A percentile compares a stretch with the other conserved stretches of the same genome.
Evolutionary conservation across 1,140 invertebrate species (phyloP).

Genomic region (Dryas iulia): DNA sequence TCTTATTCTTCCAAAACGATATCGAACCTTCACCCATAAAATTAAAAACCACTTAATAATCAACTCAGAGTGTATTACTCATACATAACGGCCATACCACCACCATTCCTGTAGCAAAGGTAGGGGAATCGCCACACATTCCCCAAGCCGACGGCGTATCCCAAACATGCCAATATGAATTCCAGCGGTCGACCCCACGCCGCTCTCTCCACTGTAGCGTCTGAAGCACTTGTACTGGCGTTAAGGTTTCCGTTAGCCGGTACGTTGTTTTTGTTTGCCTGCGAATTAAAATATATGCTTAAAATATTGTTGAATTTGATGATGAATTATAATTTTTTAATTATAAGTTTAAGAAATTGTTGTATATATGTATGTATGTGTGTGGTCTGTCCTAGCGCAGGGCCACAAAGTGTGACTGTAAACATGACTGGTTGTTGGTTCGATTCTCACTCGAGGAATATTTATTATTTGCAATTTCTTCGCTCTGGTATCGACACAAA

Average conservation of each 20-base stretch:
- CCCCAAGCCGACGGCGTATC: constrained; percentile 91
- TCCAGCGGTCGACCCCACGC: constrained; percentile 88
- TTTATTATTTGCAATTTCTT: too few species aligned
- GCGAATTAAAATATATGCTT: constrained; percentile 19
- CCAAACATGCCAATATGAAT: constrained; percentile 89
- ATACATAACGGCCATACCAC: constrained; percentile 80
- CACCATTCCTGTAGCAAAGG: constrained; percentile 90
- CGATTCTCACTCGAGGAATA: too few species aligned
- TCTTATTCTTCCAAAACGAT: too few species aligned
- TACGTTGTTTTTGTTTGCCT: constrained; percentile 48
- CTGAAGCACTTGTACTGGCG: constrained; percentile 2
- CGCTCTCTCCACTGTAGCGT: constrained; percentile 61
- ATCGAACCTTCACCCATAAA: too few species aligned
- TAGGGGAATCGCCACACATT: constrained; percentile 96
- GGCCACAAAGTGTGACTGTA: too few species aligned
- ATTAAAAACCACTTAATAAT: neutral
- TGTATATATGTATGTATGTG: too few species aligned
- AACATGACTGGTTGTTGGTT: too few species aligned
- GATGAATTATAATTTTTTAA: too few species aligned
- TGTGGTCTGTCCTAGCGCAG: too few species aligned
- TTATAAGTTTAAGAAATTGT: too few species aligned
- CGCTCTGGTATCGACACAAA: too few species aligned
- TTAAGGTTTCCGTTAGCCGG: constrained; percentile 13
- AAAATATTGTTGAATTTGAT: too few species aligned
- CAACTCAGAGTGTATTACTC: neutral